Percentiles rank a stretch among this genome's conserved stretches.
Conservation (phyloP, 1,140 invertebrate genomes). For the Drosophila leontia region DNA sequence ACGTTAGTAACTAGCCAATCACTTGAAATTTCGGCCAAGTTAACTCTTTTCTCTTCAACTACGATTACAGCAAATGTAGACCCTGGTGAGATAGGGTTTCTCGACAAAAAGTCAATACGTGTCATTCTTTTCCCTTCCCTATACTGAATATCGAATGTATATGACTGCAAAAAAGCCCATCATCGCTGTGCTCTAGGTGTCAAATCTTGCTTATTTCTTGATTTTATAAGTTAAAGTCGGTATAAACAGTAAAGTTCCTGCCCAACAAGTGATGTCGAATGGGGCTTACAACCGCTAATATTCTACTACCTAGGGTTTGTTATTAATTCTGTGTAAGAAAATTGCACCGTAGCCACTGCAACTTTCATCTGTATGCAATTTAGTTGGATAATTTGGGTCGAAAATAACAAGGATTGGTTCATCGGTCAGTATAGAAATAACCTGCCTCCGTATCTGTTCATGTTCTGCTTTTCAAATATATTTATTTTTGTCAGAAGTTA, state of each 20-base stretch:
- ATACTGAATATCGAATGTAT: conserved; percentile 34
- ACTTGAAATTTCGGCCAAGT: conserved; percentile 31
- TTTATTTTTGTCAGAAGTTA: conserved; percentile 22
- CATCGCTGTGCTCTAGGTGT: conserved; percentile 11
- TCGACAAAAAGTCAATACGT: conserved; percentile 15
- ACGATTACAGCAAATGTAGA: neutral
- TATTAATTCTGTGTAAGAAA: conserved; percentile 26
- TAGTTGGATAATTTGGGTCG: conserved; percentile 29
- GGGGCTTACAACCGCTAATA: conserved; percentile 16
- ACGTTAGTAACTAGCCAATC: neutral
- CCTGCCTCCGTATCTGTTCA: conserved; percentile 3
- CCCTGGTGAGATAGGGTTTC: neutral
- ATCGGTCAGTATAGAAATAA: conserved; percentile 3
- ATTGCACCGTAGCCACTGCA: conserved; percentile 5
- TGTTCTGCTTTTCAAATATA: conserved; percentile 16
- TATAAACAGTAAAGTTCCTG: neutral
- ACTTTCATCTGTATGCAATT: conserved; percentile 3
- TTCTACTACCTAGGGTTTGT: conserved; percentile 31
- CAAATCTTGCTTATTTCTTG: conserved; percentile 27
- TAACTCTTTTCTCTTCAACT: neutral
- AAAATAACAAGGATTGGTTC: conserved; percentile 25
- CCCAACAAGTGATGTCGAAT: neutral
- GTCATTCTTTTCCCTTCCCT: conserved; percentile 25
- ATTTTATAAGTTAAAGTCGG: neutral
- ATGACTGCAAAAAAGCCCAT: conserved; percentile 27